Conservation (phyloP, 2,888 invertebrate species). For the Phyllotreta cruciferae region DNA sequence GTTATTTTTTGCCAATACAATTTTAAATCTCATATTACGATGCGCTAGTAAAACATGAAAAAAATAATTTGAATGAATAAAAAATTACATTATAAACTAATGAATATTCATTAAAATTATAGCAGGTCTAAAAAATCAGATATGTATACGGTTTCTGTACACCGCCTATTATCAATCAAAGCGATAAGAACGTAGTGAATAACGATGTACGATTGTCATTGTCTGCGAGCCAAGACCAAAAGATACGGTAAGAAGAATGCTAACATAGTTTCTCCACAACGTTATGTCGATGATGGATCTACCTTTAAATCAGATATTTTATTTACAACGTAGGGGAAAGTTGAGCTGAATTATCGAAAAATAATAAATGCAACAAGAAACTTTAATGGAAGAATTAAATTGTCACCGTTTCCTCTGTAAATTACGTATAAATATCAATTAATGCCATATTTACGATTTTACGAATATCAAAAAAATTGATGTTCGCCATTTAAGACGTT, state of each 20-base stretch:
- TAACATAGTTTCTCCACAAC: constrained; percentile 48
- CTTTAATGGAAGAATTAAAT: too few species aligned
- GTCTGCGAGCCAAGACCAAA: constrained; percentile 29
- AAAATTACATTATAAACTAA: too few species aligned
- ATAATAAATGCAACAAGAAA: too few species aligned
- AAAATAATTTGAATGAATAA: too few species aligned
- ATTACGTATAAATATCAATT: too few species aligned
- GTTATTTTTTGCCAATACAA: constrained; percentile 6
- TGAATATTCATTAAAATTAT: too few species aligned
- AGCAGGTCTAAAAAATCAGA: constrained; percentile 3
- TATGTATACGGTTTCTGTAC: constrained; percentile 19
- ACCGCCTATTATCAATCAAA: constrained; percentile 36
- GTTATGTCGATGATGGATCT: constrained; percentile 50
- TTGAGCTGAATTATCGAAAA: not conserved
- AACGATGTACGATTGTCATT: constrained; percentile 40
- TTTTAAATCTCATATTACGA: too few species aligned
- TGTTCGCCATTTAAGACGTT: too few species aligned
- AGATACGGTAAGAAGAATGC: constrained; percentile 47
- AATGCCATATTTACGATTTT: too few species aligned
- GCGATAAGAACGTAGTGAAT: constrained; percentile 38
- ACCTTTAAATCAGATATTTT: constrained; percentile 46
- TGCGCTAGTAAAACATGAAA: not conserved
- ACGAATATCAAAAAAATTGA: too few species aligned
- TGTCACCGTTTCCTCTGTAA: too few species aligned
- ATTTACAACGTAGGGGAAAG: constrained; percentile 28